Evolutionary conservation across 2,113 vertebrate species (phyloP), one percentile per base, ranked within the genome.

Genomic region (Myotis davidii): DNA sequence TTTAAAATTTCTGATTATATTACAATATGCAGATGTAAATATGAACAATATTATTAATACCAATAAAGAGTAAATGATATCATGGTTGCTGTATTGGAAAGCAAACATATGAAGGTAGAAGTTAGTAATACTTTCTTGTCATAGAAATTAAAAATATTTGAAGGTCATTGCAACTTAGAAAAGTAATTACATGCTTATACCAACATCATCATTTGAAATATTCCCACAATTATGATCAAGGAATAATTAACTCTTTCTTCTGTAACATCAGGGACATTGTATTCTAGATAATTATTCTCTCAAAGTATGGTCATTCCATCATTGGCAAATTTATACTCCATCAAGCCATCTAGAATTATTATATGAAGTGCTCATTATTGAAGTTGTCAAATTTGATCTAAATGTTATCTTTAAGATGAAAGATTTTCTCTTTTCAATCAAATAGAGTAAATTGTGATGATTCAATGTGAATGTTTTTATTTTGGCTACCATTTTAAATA

Each of bases 321-420:
- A 93, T 13, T 87, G 69, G 89, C 27, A 21, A 45, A 56, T 45
- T 54, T 32, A 25, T 82, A 64, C 13, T 73, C 65, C 27, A 72
- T 95, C 79, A 74, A 84, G 29, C 90, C 83, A 88, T 61, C 21
- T 88, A 82, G 48, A 97, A 96, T 93, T 93, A 90, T 88, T 91
- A 42, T 39, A 70, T 61, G 25, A 87, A 39, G 10, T 85, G 34
- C 13, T 83, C 95, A 96, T 93, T 94, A 82, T 64, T 97, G 42
- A 97, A 97, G 45, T 79, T 97, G 96, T 96, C 95, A 94, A 85
- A 89, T 67, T 73, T 96, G 45, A 88, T 56, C 76, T 88, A 94
- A 96, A 96, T 56, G 92, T 92, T 96, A 90, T 95, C 76, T 95
- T 91, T 95, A 92, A 87, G 73, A 72, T 3, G 37, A 85, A 93